These are phyloP conservation scores for Pogonocherus hispidulus DNA, from an alignment of 2,888 invertebrate genomes.

Conservation along the genomic window DNA sequence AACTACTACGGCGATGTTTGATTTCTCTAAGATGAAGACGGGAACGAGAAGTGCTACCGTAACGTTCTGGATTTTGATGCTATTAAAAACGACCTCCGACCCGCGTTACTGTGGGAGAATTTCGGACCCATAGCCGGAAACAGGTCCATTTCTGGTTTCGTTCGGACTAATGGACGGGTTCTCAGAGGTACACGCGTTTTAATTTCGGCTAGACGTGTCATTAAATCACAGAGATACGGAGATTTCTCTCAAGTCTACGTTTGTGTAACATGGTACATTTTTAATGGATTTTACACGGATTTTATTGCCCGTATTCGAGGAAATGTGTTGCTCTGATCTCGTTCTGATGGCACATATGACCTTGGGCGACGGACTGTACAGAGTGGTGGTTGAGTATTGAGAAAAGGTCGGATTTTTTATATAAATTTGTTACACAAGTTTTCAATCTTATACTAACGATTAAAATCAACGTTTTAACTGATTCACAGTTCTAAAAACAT, in stretches of 20 bases:
- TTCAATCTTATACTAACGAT: no score
- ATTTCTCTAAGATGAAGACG: no score
- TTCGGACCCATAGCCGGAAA: slow-evolving; percentile 33
- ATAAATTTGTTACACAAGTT: no score
- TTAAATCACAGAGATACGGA: slow-evolving; percentile 14
- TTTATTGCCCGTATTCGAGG: slow-evolving; percentile 40
- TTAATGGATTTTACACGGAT: slow-evolving; percentile 41
- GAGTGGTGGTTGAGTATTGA: no score
- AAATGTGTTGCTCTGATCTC: slow-evolving; percentile 31
- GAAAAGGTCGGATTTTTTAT: no score
- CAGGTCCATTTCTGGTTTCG: slow-evolving; percentile 47
- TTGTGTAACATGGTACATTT: slow-evolving; percentile 42
- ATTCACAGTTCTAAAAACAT: no score
- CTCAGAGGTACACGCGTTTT: slow-evolving; percentile 26
- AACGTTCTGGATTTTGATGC: no score
- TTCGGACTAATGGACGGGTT: slow-evolving; percentile 19
- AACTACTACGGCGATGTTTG: no score
- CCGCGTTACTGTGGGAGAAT: slow-evolving; percentile 61
- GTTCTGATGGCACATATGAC: slow-evolving; percentile 9
- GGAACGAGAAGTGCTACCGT: no score
- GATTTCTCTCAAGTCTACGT: slow-evolving; percentile 41
- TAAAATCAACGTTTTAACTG: no score
- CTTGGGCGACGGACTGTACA: background rate
- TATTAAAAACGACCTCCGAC: slow-evolving; percentile 49
- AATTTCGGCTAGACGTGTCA: slow-evolving; percentile 26